These are phyloP conservation scores for Camponotus vicinus DNA, from an alignment of 1,140 invertebrate genomes.

Conservation along the genomic window DNA sequence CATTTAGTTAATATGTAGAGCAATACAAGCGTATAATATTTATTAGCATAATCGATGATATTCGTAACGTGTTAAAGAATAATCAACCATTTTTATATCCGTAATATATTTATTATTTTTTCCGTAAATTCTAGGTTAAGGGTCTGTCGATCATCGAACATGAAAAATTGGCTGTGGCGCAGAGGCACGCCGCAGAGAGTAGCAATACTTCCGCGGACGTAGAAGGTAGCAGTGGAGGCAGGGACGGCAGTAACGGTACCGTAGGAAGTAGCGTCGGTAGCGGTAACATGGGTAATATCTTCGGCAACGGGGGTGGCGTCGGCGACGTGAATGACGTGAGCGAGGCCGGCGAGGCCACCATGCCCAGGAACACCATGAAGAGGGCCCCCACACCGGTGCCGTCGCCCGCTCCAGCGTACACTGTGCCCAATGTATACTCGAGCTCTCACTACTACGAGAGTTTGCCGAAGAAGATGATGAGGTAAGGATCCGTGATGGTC, in stretches of 20 bases:
- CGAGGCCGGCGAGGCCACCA: constrained; percentile 82
- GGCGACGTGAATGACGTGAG: constrained; percentile 70
- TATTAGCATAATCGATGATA: not conserved
- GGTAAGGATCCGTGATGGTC: constrained; percentile 71
- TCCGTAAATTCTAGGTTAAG: constrained; percentile 88
- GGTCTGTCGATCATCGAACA: constrained; percentile 93
- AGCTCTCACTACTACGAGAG: constrained; percentile 84
- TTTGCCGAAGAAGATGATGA: constrained; percentile 84
- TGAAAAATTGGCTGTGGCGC: constrained; percentile 90
- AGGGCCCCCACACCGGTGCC: constrained; percentile 86
- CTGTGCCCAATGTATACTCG: constrained; percentile 79
- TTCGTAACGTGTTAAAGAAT: not conserved
- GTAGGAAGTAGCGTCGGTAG: constrained; percentile 56
- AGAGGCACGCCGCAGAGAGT: constrained; percentile 87
- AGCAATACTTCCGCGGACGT: constrained; percentile 80
- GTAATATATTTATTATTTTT: not conserved
- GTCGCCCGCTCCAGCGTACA: constrained; percentile 83
- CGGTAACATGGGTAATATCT: constrained; percentile 44
- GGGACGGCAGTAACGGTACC: constrained; percentile 51
- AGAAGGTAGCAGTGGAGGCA: constrained; percentile 61
- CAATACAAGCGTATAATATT: not conserved
- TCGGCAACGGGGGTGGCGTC: constrained; percentile 65
- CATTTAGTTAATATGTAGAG: not conserved
- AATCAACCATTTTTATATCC: not conserved
- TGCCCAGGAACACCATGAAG: constrained; percentile 80